Evolutionary conservation across 1,140 invertebrate species (phyloP).

Genomic region (Hycleus phaleratus): DNA sequence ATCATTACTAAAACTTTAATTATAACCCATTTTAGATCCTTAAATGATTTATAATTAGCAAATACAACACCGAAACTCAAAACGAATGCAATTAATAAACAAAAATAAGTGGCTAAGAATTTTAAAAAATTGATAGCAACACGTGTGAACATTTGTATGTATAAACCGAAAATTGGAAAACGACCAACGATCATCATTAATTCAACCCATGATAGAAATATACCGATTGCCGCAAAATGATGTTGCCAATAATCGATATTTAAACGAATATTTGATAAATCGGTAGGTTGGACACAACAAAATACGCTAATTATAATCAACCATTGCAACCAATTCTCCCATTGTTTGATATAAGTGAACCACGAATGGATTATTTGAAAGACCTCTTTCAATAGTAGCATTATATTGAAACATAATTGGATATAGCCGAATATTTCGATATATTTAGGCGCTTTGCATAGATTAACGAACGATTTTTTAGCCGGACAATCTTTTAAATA

Average conservation of each 20-base stretch:
- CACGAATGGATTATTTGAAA: conserved; percentile 64
- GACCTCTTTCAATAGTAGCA: conserved; percentile 61
- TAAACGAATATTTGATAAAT: conserved; percentile 30
- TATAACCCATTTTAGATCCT: conserved; percentile 51
- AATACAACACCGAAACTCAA: conserved; percentile 72
- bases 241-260: conserved; percentile 59
- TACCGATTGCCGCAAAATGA: conserved; percentile 67
- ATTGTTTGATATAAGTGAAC: conserved; percentile 61
- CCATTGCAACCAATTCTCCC: conserved; percentile 80
- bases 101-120: conserved; percentile 72
- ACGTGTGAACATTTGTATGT: conserved; percentile 80
- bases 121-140: conserved; percentile 77
- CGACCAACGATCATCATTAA: conserved; percentile 76
- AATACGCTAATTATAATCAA: conserved; percentile 62
- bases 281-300: conserved; percentile 47
- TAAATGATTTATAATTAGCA: conserved; percentile 64
- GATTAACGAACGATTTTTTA: conserved; percentile 3
- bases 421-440: conserved; percentile 48
- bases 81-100: conserved; percentile 69
- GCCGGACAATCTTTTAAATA: conserved; percentile 41
- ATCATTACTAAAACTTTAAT: conserved; percentile 83
- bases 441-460: conserved; percentile 44
- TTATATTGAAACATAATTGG: conserved; percentile 53
- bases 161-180: conserved; percentile 77
- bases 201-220: conserved; percentile 71